phyloP scores from a whole-genome alignment of 92 coral and sea anemone species.

The Porites evermanni region DNA sequence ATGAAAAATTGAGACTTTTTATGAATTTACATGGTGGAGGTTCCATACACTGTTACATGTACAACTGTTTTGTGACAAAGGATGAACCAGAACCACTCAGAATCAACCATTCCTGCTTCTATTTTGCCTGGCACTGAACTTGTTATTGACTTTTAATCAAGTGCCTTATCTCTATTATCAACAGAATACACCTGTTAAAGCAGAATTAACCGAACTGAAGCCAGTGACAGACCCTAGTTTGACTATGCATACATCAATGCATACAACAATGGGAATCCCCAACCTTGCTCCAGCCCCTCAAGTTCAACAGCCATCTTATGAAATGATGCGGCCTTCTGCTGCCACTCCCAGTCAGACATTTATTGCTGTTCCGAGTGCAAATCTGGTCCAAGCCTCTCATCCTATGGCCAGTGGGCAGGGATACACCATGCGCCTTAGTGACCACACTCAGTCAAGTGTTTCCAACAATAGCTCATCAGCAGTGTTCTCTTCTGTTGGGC shows the following conservation, averaged over 20 bases:
- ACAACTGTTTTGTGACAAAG: no score
- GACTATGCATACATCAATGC: conserved; percentile 79
- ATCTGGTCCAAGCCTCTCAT: conserved; percentile 62
- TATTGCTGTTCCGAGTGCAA: conserved; percentile 86
- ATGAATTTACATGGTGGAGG: no score
- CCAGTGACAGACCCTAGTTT: conserved; percentile 87
- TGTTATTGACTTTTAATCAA: not conserved
- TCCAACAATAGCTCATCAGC: conserved; percentile 11
- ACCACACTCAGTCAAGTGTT: conserved; percentile 33
- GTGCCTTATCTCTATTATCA: not conserved
- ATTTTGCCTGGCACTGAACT: not conserved
- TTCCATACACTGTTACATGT: no score
- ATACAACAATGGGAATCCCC: conserved; percentile 76
- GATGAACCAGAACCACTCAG: no score
- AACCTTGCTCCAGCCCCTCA: conserved; percentile 79
- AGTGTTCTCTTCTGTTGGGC: conserved; percentile 42
- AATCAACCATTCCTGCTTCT: no score
- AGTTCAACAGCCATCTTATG: conserved; percentile 61
- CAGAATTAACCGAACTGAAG: conserved; percentile 93
- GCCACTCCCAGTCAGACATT: conserved; percentile 80
- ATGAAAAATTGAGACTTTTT: no score
- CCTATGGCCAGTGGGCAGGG: conserved; percentile 48
- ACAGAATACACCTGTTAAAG: conserved; percentile 74
- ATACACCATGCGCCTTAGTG: conserved; percentile 46
- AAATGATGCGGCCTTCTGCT: conserved; percentile 73